Percentiles rank a stretch among this genome's conserved stretches.
phyloP scores from a whole-genome alignment of 2,888 invertebrate species.

The Drosophila formosana region DNA sequence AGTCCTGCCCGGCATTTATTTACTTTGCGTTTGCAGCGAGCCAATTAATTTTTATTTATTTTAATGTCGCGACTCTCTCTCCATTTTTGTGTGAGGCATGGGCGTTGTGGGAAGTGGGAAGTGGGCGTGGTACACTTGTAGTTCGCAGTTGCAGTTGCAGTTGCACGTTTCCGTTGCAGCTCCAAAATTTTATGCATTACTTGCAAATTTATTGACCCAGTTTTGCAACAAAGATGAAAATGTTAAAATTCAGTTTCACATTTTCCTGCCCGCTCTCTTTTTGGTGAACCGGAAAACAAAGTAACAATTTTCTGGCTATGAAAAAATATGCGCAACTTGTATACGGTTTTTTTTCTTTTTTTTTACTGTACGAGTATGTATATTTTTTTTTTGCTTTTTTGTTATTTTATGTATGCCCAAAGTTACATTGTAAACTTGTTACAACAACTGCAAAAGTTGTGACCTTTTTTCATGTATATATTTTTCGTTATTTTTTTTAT shows the following conservation, averaged over 20 bases:
- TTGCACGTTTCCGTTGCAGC: conserved; percentile 24
- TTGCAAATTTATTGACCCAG: conserved; percentile 80
- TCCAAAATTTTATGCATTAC: conserved; percentile 75
- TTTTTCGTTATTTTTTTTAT: neutral
- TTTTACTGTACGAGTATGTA: neutral
- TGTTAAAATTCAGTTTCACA: conserved; percentile 54
- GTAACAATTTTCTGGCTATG: conserved; percentile 49
- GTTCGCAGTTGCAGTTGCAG: conserved; percentile 10
- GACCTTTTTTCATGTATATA: neutral
- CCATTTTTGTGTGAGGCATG: no score
- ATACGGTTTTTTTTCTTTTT: conserved; percentile 4
- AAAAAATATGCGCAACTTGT: conserved; percentile 30
- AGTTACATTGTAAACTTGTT: conserved; percentile 57
- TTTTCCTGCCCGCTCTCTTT: conserved; percentile 6
- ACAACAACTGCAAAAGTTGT: conserved; percentile 37
- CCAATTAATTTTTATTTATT: conserved; percentile 81
- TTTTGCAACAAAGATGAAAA: conserved; percentile 57
- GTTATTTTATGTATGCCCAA: conserved; percentile 44
- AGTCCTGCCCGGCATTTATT: conserved; percentile 33
- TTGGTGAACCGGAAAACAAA: conserved; percentile 58
- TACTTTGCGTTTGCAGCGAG: conserved; percentile 54
- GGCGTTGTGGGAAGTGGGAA: no score
- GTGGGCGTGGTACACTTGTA: neutral
- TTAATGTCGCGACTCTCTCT: conserved; percentile 52
- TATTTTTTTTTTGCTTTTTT: conserved; percentile 3